Conservation (phyloP, 2,888 invertebrate genomes). For the Sesia apiformis region DNA sequence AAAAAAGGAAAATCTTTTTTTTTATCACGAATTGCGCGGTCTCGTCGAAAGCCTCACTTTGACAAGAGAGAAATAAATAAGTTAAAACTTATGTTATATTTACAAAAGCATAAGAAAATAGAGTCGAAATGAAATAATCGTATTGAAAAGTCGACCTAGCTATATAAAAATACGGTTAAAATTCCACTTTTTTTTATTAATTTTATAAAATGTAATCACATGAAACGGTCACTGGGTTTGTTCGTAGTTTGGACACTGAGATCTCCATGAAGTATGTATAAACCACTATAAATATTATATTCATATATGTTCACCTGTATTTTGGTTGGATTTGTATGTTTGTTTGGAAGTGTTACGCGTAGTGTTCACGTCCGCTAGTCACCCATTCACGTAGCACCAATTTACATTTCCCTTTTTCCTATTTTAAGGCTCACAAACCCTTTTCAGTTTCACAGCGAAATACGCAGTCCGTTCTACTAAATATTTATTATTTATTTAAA, state of each 20-base stretch:
- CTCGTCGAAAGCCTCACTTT: constrained; percentile 22
- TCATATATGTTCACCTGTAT: constrained; percentile 26
- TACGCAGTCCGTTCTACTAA: constrained; percentile 21
- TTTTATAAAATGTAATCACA: constrained; percentile 52
- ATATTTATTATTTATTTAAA: constrained; percentile 10
- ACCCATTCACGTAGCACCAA: constrained; percentile 61
- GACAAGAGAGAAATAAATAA: constrained; percentile 62
- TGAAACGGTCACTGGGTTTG: constrained; percentile 68
- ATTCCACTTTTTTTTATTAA: constrained; percentile 40
- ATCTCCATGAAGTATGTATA: constrained; percentile 22
- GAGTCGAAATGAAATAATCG: constrained; percentile 47
- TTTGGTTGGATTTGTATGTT: constrained; percentile 17
- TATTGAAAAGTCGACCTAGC: constrained; percentile 61
- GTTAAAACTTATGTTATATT: constrained; percentile 64
- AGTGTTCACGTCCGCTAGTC: constrained; percentile 20
- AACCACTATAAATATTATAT: constrained; percentile 24
- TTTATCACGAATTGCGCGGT: constrained; percentile 12
- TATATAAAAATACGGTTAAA: constrained; percentile 64
- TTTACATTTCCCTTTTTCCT: constrained; percentile 26
- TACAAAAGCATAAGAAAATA: constrained; percentile 67
- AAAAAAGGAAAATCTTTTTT: too few species aligned
- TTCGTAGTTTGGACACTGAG: constrained; percentile 66
- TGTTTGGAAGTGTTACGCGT: constrained; percentile 7
- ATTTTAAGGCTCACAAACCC: constrained; percentile 41
- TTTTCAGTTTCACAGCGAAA: constrained; percentile 27